phyloP scores from a whole-genome alignment of 1,140 invertebrate species.

The Oscheius sp. region DNA sequence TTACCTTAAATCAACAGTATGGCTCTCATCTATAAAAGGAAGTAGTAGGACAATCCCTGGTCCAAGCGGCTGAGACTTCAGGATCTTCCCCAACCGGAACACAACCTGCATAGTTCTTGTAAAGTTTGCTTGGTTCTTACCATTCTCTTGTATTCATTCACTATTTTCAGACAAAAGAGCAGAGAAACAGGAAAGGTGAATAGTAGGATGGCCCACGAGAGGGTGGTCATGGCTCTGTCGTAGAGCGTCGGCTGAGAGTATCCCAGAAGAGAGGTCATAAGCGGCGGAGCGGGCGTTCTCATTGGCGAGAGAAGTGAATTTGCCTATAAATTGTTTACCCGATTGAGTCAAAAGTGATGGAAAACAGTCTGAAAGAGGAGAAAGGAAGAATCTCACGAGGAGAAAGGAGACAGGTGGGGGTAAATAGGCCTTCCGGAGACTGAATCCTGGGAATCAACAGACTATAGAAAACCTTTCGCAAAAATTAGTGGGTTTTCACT shows the following conservation, averaged over 20 bases:
- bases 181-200: constrained; percentile 47
- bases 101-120: constrained; percentile 43
- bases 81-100: constrained; percentile 50
- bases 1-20: constrained; percentile 75
- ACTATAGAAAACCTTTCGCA: too few species aligned
- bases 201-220: constrained; percentile 45
- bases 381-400: too few species aligned
- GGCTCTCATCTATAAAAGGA: constrained; percentile 82
- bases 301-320: too few species aligned
- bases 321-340: too few species aligned
- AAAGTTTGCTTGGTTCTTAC: constrained; percentile 25
- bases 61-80: constrained; percentile 37
- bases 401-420: too few species aligned
- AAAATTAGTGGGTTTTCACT: too few species aligned
- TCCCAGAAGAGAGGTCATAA: background rate
- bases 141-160: constrained; percentile 56
- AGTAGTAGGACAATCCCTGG: constrained; percentile 79
- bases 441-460: too few species aligned
- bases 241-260: background rate
- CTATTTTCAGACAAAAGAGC: constrained; percentile 56
- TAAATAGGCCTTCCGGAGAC: too few species aligned
- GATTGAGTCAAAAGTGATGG: too few species aligned
- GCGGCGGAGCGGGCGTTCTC: too few species aligned
- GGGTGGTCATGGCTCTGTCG: background rate
- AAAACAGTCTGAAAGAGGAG: too few species aligned